Conservation (phyloP, 2,113 vertebrate species). For the Mellivora capensis region DNA sequence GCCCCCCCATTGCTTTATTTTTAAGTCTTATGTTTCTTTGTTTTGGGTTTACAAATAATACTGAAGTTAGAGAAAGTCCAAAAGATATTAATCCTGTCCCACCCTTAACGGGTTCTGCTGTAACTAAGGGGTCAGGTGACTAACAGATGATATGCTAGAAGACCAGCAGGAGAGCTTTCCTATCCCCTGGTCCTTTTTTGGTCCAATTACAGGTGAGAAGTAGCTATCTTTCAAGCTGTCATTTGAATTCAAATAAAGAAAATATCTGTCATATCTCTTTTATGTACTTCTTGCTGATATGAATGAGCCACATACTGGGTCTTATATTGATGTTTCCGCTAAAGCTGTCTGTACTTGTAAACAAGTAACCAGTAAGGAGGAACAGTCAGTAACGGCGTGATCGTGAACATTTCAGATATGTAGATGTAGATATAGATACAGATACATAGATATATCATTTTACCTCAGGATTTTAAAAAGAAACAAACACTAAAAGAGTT, state of each 20-base stretch:
- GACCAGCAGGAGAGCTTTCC: not conserved
- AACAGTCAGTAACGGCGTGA: not conserved
- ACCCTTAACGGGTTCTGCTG: not conserved
- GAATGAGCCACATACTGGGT: not conserved
- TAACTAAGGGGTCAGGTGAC: not conserved
- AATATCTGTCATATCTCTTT: constrained; percentile 13
- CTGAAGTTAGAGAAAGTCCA: not conserved
- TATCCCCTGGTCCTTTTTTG: not conserved
- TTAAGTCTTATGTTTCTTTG: not conserved
- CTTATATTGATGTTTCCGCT: not conserved
- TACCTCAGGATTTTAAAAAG: not conserved
- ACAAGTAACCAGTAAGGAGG: not conserved
- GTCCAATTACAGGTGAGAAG: constrained; percentile 52
- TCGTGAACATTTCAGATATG: not conserved
- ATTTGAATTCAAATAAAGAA: constrained; percentile 35
- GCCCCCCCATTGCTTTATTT: not conserved
- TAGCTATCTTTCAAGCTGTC: constrained; percentile 7
- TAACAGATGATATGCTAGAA: not conserved
- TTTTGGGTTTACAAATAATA: not conserved
- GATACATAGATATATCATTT: not conserved
- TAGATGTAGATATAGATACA: not conserved
- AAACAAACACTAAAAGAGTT: not conserved
- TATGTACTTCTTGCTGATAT: not conserved
- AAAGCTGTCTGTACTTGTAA: not conserved
- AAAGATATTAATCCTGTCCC: not conserved